These are phyloP conservation scores for Pseudanteris insignis DNA, from an alignment of 2,888 invertebrate genomes.

Conservation along the genomic window DNA sequence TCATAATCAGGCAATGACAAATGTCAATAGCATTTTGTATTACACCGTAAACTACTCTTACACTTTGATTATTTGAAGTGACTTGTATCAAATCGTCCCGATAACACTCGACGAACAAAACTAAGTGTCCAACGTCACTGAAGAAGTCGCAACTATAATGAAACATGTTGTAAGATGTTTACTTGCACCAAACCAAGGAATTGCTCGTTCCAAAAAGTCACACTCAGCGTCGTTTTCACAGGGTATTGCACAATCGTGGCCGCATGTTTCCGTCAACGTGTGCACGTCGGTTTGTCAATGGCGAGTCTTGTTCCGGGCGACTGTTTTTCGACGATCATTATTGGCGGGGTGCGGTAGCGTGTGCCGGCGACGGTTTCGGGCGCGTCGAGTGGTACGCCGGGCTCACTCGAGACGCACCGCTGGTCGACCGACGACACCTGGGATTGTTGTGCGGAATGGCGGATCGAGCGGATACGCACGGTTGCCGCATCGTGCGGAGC, in stretches of 20 bases:
- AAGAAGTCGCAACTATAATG: no score
- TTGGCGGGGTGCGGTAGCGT: conserved; percentile 6
- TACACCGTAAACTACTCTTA: no score
- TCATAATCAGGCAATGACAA: no score
- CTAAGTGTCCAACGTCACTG: no score
- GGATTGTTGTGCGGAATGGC: conserved; percentile 76
- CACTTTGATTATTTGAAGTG: no score
- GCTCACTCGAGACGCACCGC: conserved; percentile 72
- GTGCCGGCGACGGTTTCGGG: conserved; percentile 64
- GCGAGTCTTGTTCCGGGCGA: conserved; percentile 20
- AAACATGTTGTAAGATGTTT: conserved; percentile 6
- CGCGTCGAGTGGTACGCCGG: conserved; percentile 68
- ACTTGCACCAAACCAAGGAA: conserved; percentile 22
- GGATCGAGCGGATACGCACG: conserved; percentile 72
- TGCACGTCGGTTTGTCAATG: conserved; percentile 64
- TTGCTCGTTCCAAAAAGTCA: no score
- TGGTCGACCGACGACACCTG: conserved; percentile 64
- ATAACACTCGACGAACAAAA: no score
- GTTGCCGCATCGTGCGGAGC: conserved; percentile 76
- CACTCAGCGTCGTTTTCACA: conserved; percentile 1
- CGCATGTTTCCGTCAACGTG: conserved; percentile 39
- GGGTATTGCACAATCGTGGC: conserved; percentile 19
- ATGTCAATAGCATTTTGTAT: no score
- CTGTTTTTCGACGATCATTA: conserved; percentile 59
- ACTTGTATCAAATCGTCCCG: no score